Base-by-base conservation (phyloP, 2,888 invertebrate species). In the Desoria tigrina region DNA sequence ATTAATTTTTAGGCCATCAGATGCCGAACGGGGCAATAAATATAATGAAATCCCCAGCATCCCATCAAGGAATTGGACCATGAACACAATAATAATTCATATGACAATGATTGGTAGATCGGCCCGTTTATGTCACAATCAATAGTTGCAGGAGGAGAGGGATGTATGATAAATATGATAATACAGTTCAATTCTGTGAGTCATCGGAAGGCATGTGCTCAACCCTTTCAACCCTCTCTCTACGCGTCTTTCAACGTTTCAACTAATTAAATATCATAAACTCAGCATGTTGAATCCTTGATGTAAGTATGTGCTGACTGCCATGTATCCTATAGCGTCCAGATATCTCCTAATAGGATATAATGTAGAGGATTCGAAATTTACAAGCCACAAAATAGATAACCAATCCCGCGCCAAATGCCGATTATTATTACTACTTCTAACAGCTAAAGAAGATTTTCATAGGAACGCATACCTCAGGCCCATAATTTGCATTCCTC, bases 401-500 rank as follows among this genome's bases (percentile, higher is more conserved):
- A 21, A 45, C 21, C 9, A 45, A 18, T 45, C 45, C 21, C 6
- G 45, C 16, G 21, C 9, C 45, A n/a, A 45, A 45, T 16, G n/a
- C 16, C 16, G 45, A 45, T 45, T 45, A 45, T 45, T 21, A 45
- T 18, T 45, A 18, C n/a, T 39, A 39, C 9, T 39, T n/a, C 39
- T 11, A 16, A 39, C 39, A 39, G 39, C 16, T 9, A 16, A 45
- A 45, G 45, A 45, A 45, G 32, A 32, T 32, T n/a, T n/a, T 32
- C 32, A 32, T 32, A 21, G 4, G 16, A 39, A 16, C 21, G n/a
- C 45, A 45, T 45, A 21, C 16, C 45, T 45, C 45, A 45, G 4
- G 21, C 6, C 51, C 23, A 23, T 51, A 51, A 51, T 51, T 51
- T 51, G 51, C 51, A 51, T 51, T 51, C 51, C 51, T 51, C 23